A percentile compares a stretch with the other conserved stretches of the same genome.
phyloP scores from a whole-genome alignment of 2,888 invertebrate species.

The Schizaphis graminum region DNA sequence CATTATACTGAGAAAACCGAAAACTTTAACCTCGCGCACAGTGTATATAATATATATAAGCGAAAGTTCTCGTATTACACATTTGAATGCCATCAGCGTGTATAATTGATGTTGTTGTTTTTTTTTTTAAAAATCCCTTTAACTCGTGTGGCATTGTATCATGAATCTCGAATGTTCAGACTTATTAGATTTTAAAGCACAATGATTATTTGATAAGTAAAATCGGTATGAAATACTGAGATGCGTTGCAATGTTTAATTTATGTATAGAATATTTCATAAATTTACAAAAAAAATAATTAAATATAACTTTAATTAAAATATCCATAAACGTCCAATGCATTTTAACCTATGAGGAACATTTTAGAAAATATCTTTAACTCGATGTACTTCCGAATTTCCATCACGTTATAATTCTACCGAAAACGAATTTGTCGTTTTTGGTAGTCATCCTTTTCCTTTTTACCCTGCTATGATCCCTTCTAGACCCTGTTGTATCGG shows the following conservation, averaged over 20 bases:
- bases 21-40: slow-evolving; percentile 28
- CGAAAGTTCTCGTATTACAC: slow-evolving; percentile 37
- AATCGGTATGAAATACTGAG: background rate
- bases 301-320: background rate
- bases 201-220: background rate
- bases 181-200: background rate
- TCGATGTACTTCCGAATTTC: background rate
- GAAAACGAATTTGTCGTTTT: background rate
- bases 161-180: background rate
- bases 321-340: background rate
- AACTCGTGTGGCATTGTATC: background rate
- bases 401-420: background rate
- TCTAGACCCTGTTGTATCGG: background rate
- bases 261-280: background rate
- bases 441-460: background rate
- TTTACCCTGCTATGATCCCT: background rate
- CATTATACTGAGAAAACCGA: background rate
- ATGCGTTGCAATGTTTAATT: background rate
- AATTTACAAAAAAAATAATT: background rate
- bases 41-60: background rate
- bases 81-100: slow-evolving; percentile 11
- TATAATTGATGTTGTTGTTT: slow-evolving; percentile 9
- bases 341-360: background rate
- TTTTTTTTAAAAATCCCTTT: background rate
- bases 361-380: background rate